phyloP scores from a whole-genome alignment of 2,797 vertebrate species.

The Melanotaenia nigrans region DNA sequence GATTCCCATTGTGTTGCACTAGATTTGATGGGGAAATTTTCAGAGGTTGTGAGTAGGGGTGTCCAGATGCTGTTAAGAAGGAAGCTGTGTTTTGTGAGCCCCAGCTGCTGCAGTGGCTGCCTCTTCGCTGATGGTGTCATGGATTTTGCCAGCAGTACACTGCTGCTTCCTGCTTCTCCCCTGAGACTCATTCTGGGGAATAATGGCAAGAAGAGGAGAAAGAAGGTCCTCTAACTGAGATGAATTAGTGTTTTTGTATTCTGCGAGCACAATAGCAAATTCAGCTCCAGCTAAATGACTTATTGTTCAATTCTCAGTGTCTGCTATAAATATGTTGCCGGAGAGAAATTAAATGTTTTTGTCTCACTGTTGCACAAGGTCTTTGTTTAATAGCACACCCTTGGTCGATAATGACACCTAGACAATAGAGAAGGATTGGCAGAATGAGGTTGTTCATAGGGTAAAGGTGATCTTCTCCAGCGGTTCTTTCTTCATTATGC shows the following conservation, averaged over 20 bases:
- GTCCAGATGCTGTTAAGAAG: conserved; percentile 66
- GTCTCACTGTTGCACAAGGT: conserved; percentile 39
- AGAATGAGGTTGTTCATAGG: conserved; percentile 41
- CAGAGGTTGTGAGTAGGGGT: conserved; percentile 15
- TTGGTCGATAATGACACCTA: conserved; percentile 58
- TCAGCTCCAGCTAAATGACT: conserved; percentile 69
- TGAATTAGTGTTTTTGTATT: conserved; percentile 82
- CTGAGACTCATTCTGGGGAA: conserved; percentile 72
- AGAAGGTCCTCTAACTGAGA: conserved; percentile 76
- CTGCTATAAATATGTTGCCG: conserved; percentile 67
- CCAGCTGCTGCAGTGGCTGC: conserved; percentile 66
- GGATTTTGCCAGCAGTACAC: conserved; percentile 69
- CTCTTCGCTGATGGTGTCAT: conserved; percentile 59
- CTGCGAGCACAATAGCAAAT: conserved; percentile 74
- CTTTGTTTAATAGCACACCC: conserved; percentile 61
- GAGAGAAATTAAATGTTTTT: conserved; percentile 58
- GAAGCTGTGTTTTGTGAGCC: conserved; percentile 62
- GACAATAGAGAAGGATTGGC: conserved; percentile 56
- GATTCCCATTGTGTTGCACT: neutral
- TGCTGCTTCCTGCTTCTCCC: conserved; percentile 67
- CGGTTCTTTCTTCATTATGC: conserved; percentile 42
- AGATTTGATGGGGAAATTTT: conserved; percentile 31
- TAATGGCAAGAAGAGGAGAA: conserved; percentile 70
- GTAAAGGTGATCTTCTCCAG: conserved; percentile 37
- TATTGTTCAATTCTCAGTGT: conserved; percentile 73